These are phyloP conservation scores for Cecropterus lyciades DNA, from an alignment of 1,140 invertebrate species.

Conservation along the genomic window DNA sequence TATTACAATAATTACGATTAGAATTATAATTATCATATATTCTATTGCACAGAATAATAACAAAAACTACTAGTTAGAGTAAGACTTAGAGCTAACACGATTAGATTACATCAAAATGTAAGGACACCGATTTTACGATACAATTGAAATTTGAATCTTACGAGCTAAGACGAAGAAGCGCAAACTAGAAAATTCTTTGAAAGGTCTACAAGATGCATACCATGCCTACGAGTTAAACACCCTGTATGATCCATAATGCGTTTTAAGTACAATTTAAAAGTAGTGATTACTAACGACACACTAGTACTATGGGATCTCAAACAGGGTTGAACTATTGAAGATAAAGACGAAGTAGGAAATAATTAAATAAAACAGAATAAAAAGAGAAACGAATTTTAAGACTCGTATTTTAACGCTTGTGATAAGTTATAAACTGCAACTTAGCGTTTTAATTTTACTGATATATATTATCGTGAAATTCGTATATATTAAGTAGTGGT, in stretches of 20 bases:
- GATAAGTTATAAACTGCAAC: too few relatives aligned
- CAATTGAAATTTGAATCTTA: conserved; percentile 46
- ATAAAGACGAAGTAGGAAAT: background rate
- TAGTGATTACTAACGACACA: conserved; percentile 41
- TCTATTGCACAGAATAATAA: conserved; percentile 7
- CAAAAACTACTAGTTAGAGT: conserved; percentile 8
- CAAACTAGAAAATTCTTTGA: conserved; percentile 45
- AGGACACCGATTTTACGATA: conserved; percentile 54
- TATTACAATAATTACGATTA: too few relatives aligned
- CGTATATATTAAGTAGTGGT: too few relatives aligned
- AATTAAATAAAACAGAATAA: conserved; percentile 7
- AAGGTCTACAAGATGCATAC: conserved; percentile 53
- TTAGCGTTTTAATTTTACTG: too few relatives aligned
- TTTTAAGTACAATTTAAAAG: conserved; percentile 52
- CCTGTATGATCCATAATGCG: conserved; percentile 79
- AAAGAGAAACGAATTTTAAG: too few relatives aligned
- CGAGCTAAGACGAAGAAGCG: conserved; percentile 49
- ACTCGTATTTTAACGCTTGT: too few relatives aligned
- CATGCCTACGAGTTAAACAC: conserved; percentile 77
- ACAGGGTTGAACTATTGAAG: conserved; percentile 19
- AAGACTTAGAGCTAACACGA: conserved; percentile 20
- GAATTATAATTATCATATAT: conserved; percentile 1
- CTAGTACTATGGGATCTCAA: conserved; percentile 23
- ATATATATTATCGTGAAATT: too few relatives aligned
- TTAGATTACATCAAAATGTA: conserved; percentile 19